Evolutionary conservation across 2,888 invertebrate species (phyloP), one percentile per base, ranked within the genome.

Genomic region (Nudaria mundana): DNA sequence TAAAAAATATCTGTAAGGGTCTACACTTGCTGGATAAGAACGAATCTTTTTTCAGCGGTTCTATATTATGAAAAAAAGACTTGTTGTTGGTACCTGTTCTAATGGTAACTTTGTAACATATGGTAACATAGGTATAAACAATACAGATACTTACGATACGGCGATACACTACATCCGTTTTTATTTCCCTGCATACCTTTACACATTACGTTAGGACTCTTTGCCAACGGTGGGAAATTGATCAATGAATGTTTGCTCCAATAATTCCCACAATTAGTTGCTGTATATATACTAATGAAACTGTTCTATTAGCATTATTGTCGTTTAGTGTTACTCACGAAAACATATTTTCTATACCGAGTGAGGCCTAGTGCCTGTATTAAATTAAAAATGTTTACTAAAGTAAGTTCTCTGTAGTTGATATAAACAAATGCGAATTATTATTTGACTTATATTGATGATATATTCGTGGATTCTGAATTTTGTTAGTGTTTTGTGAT

Each of bases 251-350:
- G 85, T 87, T 87, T 86, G 83, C 86, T 81, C 82, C 63, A 80
- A 74, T 81, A 81, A 78, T 87, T 88, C 87, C 84, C 87, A 88
- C 87, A 84, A 82, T 86, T 82, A 83, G 66, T 63, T 66, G 66
- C 61, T 68, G 67, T 87, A 86, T 88, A 87, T 81, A 86, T 78
- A 75, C 74, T 81, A 81, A 77, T 79, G 77, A 72, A 65, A 52
- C 55, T 52, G 52, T 55, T 60, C 59, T 51, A 50, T 45, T 49
- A 29, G 41, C 59, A 72, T 74, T 77, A 74, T 77, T 70, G 46
- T 61, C 43, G 56, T 37, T 37, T 23, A 30, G 48, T 41, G 23
- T 43, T 56, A 43, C 44, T 38, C 37, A 32, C 24, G 42, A 43
- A 37, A 56, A 25, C 53, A 41, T 52, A 51, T 44, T 37, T 15